Conservation (phyloP, 2,113 vertebrate genomes). For the Sander vitreus region DNA sequence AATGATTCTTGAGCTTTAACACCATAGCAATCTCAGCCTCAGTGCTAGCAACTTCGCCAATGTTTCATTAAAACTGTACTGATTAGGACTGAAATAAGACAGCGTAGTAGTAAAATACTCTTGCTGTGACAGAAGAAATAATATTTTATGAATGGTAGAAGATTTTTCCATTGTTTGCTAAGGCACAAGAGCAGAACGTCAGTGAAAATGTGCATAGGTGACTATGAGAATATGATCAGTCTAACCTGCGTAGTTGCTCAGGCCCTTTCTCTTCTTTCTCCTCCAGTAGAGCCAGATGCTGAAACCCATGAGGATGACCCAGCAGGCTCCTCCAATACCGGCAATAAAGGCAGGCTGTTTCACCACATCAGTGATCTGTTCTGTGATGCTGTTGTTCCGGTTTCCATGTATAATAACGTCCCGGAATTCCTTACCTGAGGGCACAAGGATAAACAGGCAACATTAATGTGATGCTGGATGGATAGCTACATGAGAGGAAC, state of each 20-base stretch:
- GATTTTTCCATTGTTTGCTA: constrained; percentile 8
- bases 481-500: constrained; percentile 10
- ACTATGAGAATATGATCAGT: not conserved
- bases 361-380: constrained; percentile 99
- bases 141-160: not conserved
- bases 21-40: constrained; percentile 11
- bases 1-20: constrained; percentile 50
- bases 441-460: constrained; percentile 23
- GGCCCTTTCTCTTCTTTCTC: constrained; percentile 99
- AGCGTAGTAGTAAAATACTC: not conserved
- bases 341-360: constrained; percentile 99
- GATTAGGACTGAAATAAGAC: constrained; percentile 1
- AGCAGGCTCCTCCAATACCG: constrained; percentile 97
- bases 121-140: not conserved
- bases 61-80: constrained; percentile 26
- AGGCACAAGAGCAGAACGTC: constrained; percentile 10
- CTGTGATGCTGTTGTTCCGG: constrained; percentile 98
- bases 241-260: constrained; percentile 99
- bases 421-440: constrained; percentile 84
- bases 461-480: constrained; percentile 1
- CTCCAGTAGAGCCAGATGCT: constrained; percentile 99
- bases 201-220: not conserved
- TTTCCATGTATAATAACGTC: constrained; percentile 96
- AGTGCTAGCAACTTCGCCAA: not conserved
- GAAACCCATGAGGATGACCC: constrained; percentile 99